phyloP scores from a whole-genome alignment of 2,888 invertebrate species.

The Flabesymbios commensalis region DNA sequence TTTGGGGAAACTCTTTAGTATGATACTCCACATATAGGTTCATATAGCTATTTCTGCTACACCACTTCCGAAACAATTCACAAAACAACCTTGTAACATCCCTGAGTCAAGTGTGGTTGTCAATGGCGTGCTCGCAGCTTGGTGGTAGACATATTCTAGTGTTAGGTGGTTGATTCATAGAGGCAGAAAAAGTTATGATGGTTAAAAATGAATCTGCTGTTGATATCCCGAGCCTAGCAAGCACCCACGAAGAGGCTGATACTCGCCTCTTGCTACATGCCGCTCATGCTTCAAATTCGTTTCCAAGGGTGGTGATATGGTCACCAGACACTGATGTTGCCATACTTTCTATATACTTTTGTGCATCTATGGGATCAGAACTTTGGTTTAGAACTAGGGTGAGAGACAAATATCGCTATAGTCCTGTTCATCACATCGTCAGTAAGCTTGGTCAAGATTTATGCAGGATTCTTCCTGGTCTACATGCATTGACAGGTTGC shows the following conservation, averaged over 20 bases:
- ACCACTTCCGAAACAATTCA: too few species aligned
- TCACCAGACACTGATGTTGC: constrained; percentile 8
- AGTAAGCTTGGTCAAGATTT: not conserved
- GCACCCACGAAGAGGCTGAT: constrained; percentile 6
- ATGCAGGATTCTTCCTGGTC: not conserved
- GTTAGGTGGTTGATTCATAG: not conserved
- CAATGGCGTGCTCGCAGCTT: too few species aligned
- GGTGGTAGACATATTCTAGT: not conserved
- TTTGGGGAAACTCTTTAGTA: too few species aligned
- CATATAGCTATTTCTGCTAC: too few species aligned
- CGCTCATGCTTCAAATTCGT: not conserved
- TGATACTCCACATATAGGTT: too few species aligned
- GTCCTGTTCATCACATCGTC: not conserved
- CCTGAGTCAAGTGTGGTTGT: too few species aligned
- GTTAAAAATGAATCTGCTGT: not conserved
- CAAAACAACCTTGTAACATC: too few species aligned
- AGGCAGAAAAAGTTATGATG: not conserved
- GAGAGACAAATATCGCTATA: not conserved
- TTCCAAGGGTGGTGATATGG: not conserved
- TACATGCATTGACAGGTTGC: constrained; percentile 8
- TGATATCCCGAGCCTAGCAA: not conserved
- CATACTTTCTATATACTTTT: not conserved
- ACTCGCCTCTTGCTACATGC: constrained; percentile 6
- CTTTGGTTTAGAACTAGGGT: not conserved
- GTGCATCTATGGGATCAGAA: not conserved